A percentile compares a stretch with the other conserved stretches of the same genome.
These are phyloP conservation scores for Gastrophysa polygoni DNA, from an alignment of 2,888 invertebrate genomes.

Conservation along the genomic window DNA sequence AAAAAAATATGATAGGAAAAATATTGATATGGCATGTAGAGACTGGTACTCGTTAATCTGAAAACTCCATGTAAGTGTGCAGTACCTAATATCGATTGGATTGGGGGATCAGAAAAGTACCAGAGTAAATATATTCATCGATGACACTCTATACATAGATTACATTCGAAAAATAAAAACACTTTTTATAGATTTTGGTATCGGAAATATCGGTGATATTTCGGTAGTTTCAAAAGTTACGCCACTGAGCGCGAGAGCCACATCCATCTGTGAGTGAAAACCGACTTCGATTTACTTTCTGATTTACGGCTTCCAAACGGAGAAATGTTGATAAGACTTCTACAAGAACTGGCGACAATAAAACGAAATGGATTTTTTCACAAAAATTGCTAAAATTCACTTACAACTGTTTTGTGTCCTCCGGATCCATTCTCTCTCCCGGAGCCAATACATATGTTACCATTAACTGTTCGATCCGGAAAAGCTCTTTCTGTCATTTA, in stretches of 20 bases:
- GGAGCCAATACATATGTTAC: conserved; percentile 39
- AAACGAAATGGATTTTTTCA: conserved; percentile 57
- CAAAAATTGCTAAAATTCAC: conserved; percentile 36
- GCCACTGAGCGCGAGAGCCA: neutral
- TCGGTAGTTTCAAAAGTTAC: neutral
- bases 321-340: conserved; percentile 60
- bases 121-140: too few relatives aligned
- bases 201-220: neutral
- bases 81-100: too few relatives aligned
- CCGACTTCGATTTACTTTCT: conserved; percentile 45
- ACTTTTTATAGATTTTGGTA: too few relatives aligned
- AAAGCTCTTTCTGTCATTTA: conserved; percentile 47
- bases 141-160: too few relatives aligned
- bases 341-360: conserved; percentile 57
- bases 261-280: conserved; percentile 10
- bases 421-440: conserved; percentile 32
- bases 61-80: too few relatives aligned
- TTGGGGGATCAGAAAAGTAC: too few relatives aligned
- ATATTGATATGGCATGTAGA: too few relatives aligned
- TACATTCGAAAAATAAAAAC: too few relatives aligned
- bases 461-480: conserved; percentile 41
- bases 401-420: conserved; percentile 37
- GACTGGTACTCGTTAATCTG: too few relatives aligned
- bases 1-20: too few relatives aligned
- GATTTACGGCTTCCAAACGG: conserved; percentile 57